Conservation (phyloP, 2,113 vertebrate genomes). For the Paracanthobrama guichenoti region DNA sequence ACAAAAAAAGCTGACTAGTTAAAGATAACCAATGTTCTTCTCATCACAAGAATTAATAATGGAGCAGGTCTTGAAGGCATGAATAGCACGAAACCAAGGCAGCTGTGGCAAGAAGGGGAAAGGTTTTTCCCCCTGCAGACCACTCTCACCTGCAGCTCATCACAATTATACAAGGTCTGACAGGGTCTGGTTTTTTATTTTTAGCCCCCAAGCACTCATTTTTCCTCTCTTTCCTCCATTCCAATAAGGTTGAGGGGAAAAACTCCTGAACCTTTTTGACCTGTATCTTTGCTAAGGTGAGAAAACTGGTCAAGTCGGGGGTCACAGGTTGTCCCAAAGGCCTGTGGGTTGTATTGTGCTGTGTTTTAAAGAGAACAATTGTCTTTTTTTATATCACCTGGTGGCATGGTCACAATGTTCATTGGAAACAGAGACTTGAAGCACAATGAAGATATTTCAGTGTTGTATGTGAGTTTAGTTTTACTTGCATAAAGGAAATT, state of each 20-base stretch:
- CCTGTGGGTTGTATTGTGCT: not conserved
- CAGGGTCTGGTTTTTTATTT: conserved; percentile 1
- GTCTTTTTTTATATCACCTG: not conserved
- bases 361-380: conserved; percentile 2
- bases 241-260: conserved; percentile 7
- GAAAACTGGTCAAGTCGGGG: not conserved
- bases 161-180: conserved; percentile 20
- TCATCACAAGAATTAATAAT: conserved; percentile 10
- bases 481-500: not conserved
- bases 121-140: conserved; percentile 12
- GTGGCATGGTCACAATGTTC: not conserved
- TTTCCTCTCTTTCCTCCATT: conserved; percentile 8
- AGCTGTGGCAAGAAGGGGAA: not conserved
- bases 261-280: conserved; percentile 13
- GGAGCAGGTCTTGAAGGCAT: conserved; percentile 6
- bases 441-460: not conserved
- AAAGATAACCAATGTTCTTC: conserved; percentile 4
- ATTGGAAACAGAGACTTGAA: not conserved
- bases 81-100: not conserved
- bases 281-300: conserved; percentile 11
- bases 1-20: not conserved
- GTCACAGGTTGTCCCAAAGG: not conserved
- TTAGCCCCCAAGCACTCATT: conserved; percentile 2
- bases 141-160: conserved; percentile 29
- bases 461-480: not conserved